Conservation (phyloP, 2,113 vertebrate species). For the Coryphaenoides rupestris region DNA sequence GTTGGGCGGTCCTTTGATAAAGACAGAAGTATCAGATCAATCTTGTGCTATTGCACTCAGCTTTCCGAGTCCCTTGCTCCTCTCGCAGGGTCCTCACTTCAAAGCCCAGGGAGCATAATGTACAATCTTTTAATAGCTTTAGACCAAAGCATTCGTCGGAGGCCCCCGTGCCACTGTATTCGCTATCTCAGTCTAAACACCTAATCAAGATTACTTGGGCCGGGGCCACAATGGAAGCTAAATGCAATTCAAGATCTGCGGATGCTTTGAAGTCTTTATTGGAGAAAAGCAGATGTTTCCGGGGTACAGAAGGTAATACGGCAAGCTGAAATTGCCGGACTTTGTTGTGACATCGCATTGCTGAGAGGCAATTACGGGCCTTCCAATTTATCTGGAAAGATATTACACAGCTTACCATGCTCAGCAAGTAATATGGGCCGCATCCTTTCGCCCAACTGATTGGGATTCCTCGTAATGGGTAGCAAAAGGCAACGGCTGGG, state of each 20-base stretch:
- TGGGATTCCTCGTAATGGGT: constrained; percentile 96
- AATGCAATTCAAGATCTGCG: constrained; percentile 98
- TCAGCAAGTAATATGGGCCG: constrained; percentile 94
- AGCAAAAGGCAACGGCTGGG: constrained; percentile 74
- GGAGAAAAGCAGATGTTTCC: constrained; percentile 93
- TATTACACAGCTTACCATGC: constrained; percentile 98
- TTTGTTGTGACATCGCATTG: constrained; percentile 96
- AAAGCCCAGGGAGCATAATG: constrained; percentile 99
- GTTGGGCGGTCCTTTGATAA: constrained; percentile 82
- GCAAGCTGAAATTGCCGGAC: constrained; percentile 91
- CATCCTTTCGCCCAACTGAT: constrained; percentile 98
- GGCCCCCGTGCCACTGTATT: constrained; percentile 85
- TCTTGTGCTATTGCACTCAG: constrained; percentile 90
- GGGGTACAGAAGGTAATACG: constrained; percentile 90
- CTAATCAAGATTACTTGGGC: constrained; percentile 97
- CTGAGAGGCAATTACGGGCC: constrained; percentile 94
- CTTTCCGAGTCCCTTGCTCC: constrained; percentile 82
- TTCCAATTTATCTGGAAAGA: constrained; percentile 96
- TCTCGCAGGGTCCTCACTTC: constrained; percentile 91
- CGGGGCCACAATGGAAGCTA: constrained; percentile 98
- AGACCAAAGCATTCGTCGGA: constrained; percentile 88
- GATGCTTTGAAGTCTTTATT: constrained; percentile 96
- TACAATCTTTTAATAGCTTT: constrained; percentile 99
- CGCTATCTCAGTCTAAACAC: constrained; percentile 98
- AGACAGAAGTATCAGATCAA: constrained; percentile 81